phyloP scores from a whole-genome alignment of 2,797 vertebrate species.

The Clarias pachynema region DNA sequence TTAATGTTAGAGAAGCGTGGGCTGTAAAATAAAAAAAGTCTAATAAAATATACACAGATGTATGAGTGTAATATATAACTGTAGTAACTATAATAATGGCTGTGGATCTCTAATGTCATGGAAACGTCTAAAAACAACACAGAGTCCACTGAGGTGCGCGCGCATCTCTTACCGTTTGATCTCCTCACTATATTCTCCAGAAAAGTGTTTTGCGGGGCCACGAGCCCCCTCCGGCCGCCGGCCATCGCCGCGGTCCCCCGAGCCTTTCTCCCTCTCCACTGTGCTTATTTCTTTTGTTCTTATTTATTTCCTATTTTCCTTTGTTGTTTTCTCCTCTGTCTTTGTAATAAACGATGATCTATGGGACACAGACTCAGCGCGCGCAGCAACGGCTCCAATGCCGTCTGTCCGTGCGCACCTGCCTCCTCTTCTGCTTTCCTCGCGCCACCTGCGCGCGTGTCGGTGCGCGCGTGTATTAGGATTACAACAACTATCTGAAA shows the following conservation, averaged over 20 bases:
- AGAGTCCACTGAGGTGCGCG: background rate
- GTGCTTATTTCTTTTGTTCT: constrained; percentile 23
- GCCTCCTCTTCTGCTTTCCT: constrained; percentile 66
- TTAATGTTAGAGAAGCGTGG: background rate
- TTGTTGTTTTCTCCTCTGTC: background rate
- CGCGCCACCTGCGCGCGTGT: constrained; percentile 46
- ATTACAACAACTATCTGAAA: background rate
- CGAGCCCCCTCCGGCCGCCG: constrained; percentile 92
- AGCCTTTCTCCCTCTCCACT: constrained; percentile 33
- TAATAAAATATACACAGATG: background rate
- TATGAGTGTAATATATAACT: too few relatives aligned
- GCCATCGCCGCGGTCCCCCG: constrained; percentile 81
- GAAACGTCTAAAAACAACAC: background rate
- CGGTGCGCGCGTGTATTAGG: background rate
- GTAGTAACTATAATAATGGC: background rate
- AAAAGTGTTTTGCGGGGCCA: constrained; percentile 98
- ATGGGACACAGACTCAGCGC: background rate
- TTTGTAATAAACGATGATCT: background rate
- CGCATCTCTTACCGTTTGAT: constrained; percentile 86
- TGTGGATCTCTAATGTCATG: background rate
- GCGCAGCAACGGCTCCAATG: background rate
- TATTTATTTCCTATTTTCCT: background rate
- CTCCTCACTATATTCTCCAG: constrained; percentile 96
- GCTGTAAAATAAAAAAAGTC: background rate
- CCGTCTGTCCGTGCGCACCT: constrained; percentile 50